Conservation (phyloP, 2,797 vertebrate species). For the Staurois parvus region DNA sequence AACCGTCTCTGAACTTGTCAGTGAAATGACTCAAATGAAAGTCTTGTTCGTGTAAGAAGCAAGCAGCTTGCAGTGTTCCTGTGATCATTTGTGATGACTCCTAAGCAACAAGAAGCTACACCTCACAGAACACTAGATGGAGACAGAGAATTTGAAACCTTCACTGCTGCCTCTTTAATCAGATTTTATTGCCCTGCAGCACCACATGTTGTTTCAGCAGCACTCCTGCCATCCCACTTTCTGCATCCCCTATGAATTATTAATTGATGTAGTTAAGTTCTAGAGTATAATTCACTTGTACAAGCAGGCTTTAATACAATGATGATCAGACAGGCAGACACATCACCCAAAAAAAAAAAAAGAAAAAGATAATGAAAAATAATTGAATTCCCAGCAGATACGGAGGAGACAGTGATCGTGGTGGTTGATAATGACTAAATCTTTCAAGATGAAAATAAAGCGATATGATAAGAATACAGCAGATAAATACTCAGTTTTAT, state of each 20-base stretch:
- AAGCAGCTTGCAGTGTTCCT: background rate
- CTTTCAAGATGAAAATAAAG: too few species aligned
- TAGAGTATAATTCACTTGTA: background rate
- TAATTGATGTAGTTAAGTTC: background rate
- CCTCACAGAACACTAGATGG: conserved; percentile 37
- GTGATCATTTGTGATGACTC: background rate
- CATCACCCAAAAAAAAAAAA: too few species aligned
- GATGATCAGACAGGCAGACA: too few species aligned
- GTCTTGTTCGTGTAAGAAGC: background rate
- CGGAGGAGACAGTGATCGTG: too few species aligned
- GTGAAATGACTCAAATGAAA: background rate
- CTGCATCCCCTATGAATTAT: background rate
- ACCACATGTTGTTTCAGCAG: background rate
- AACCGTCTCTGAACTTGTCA: background rate
- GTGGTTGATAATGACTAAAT: too few species aligned
- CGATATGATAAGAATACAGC: too few species aligned
- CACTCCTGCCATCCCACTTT: background rate
- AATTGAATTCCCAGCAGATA: too few species aligned
- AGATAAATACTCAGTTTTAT: too few species aligned
- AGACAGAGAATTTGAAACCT: conserved; percentile 19
- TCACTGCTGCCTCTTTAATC: background rate
- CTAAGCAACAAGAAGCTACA: background rate
- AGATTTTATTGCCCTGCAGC: background rate
- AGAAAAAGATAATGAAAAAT: too few species aligned
- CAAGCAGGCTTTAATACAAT: too few species aligned